These are phyloP conservation scores for Prionace glauca DNA, from an alignment of 2,797 vertebrate genomes.

Conservation along the genomic window DNA sequence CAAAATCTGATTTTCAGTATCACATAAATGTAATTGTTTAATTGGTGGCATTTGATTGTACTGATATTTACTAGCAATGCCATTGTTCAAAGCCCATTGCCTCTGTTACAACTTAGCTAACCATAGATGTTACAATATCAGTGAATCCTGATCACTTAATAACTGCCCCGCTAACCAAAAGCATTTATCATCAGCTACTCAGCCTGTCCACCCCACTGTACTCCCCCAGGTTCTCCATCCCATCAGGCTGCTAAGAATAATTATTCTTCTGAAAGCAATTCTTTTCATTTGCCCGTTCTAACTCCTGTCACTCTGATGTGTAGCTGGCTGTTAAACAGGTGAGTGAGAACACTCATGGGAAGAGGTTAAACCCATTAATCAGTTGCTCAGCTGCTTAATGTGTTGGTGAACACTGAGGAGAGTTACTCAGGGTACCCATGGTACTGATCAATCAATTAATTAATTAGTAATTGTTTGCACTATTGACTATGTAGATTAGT, in stretches of 20 bases:
- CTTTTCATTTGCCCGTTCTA: background rate
- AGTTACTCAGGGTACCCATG: background rate
- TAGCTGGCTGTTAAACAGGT: background rate
- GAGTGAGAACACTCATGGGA: background rate
- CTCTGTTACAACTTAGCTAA: background rate
- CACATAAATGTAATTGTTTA: background rate
- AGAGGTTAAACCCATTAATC: background rate
- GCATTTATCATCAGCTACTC: background rate
- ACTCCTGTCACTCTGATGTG: background rate
- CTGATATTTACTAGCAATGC: background rate
- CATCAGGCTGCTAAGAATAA: background rate
- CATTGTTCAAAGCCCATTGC: background rate
- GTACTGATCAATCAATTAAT: background rate
- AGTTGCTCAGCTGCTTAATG: background rate
- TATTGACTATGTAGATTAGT: background rate
- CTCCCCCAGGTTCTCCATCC: background rate
- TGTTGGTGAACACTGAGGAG: background rate
- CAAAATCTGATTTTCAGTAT: background rate
- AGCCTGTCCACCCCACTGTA: background rate
- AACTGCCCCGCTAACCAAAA: background rate
- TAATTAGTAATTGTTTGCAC: background rate
- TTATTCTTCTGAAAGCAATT: background rate
- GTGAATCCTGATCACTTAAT: background rate
- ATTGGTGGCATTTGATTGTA: background rate
- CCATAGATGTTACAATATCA: background rate